Conservation (phyloP, 2,888 invertebrate species). For the Nebria salina region DNA sequence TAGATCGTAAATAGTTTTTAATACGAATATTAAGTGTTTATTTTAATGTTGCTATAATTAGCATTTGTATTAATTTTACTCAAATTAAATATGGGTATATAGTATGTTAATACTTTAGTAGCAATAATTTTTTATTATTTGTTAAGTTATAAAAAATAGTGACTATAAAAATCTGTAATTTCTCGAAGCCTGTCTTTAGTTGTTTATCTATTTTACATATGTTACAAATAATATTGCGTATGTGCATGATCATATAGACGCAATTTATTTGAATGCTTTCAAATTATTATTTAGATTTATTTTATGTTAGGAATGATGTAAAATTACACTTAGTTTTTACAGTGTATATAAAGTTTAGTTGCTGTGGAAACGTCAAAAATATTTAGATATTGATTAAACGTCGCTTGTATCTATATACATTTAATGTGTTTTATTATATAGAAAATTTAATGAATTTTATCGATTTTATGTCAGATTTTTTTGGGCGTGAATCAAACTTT, state of each 20-base stretch:
- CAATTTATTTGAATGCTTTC: too few species aligned
- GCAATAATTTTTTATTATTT: not conserved
- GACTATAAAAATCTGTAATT: too few species aligned
- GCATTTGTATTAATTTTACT: not conserved
- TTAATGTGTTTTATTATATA: not conserved
- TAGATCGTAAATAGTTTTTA: not conserved
- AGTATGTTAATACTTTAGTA: too few species aligned
- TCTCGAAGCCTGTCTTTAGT: too few species aligned
- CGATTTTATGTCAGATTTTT: not conserved
- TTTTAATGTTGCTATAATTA: not conserved
- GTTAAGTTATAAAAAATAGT: not conserved
- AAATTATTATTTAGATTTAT: too few species aligned
- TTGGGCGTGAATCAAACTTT: not conserved
- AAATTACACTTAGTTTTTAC: too few species aligned
- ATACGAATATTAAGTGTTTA: not conserved
- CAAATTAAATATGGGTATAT: too few species aligned
- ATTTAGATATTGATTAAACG: not conserved
- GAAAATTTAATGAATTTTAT: not conserved
- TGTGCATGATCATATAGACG: too few species aligned
- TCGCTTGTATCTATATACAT: not conserved
- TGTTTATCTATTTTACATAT: too few species aligned
- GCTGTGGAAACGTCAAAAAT: not conserved
- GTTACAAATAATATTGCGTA: too few species aligned
- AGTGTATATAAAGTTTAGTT: not conserved
- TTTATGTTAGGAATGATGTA: too few species aligned